A percentile compares a stretch with the other conserved stretches of the same genome.
Conservation (phyloP, 1,140 invertebrate species). For the Telenomus remus region DNA sequence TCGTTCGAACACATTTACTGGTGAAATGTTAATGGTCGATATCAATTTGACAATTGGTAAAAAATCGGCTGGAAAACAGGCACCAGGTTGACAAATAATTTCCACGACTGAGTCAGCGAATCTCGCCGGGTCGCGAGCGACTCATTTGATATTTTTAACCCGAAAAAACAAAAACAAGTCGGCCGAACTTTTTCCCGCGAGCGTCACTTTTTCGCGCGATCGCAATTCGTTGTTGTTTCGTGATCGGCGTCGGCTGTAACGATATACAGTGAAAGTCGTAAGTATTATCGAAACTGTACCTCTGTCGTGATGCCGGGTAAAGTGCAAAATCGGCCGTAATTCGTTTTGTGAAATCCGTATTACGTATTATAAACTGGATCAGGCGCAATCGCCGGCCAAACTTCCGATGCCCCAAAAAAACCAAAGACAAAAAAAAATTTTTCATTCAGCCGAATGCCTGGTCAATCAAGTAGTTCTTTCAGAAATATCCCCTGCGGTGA, state of each 20-base stretch:
- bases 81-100: too few relatives aligned
- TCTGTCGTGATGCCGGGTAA: slow-evolving; percentile 57
- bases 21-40: too few relatives aligned
- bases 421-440: too few relatives aligned
- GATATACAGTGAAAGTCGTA: slow-evolving; percentile 60
- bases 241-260: slow-evolving; percentile 54
- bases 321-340: slow-evolving; percentile 57
- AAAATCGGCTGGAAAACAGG: too few relatives aligned
- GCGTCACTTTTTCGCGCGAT: slow-evolving; percentile 52
- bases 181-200: slow-evolving; percentile 47
- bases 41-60: too few relatives aligned
- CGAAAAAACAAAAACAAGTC: background rate
- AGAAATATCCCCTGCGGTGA: too few relatives aligned
- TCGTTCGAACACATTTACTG: too few relatives aligned
- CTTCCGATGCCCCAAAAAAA: too few relatives aligned
- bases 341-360: slow-evolving; percentile 57
- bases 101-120: too few relatives aligned
- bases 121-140: background rate
- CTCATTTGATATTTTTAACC: background rate
- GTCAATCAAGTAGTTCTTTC: too few relatives aligned
- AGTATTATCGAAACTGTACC: slow-evolving; percentile 58
- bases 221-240: slow-evolving; percentile 58
- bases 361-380: slow-evolving; percentile 54
- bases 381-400: slow-evolving; percentile 9
- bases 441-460: too few relatives aligned